Percentiles rank a stretch among this genome's conserved stretches.
phyloP scores from a whole-genome alignment of 2,888 invertebrate genomes.

The Lochmaea capreae region DNA sequence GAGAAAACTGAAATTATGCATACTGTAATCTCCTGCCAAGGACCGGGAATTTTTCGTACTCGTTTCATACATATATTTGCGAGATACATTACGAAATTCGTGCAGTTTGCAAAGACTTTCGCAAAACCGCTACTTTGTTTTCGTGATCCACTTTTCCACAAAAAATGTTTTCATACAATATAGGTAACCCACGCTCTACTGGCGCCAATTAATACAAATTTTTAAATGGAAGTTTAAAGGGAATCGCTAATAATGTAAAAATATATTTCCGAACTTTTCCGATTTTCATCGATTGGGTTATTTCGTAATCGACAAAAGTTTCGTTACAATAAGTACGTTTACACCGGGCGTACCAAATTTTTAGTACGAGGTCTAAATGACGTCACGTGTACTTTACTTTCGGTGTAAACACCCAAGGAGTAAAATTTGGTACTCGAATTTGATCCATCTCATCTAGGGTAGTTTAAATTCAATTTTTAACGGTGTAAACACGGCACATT shows the following conservation, averaged over 20 bases:
- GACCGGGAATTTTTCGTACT: slow-evolving; percentile 42
- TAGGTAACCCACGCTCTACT: slow-evolving; percentile 16
- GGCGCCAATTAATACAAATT: slow-evolving; percentile 4
- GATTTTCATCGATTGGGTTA: background rate
- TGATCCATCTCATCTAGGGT: too few relatives aligned
- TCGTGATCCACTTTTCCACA: slow-evolving; percentile 24
- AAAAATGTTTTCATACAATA: slow-evolving; percentile 12
- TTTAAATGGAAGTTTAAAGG: background rate
- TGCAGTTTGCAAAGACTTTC: slow-evolving; percentile 27
- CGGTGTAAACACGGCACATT: too few relatives aligned
- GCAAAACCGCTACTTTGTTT: slow-evolving; percentile 16
- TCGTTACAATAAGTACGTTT: too few relatives aligned
- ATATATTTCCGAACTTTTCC: background rate
- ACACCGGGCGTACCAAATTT: too few relatives aligned
- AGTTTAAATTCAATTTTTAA: too few relatives aligned
- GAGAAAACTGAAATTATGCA: slow-evolving; percentile 43
- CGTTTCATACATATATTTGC: slow-evolving; percentile 36
- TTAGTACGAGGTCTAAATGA: too few relatives aligned
- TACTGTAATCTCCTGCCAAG: slow-evolving; percentile 39
- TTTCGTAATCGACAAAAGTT: background rate
- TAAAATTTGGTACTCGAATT: too few relatives aligned
- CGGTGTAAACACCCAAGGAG: too few relatives aligned
- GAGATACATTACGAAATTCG: slow-evolving; percentile 36
- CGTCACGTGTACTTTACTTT: too few relatives aligned
- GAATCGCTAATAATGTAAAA: background rate